These are phyloP conservation scores for Piprites chloris DNA, from an alignment of 2,113 vertebrate species.

Conservation along the genomic window DNA sequence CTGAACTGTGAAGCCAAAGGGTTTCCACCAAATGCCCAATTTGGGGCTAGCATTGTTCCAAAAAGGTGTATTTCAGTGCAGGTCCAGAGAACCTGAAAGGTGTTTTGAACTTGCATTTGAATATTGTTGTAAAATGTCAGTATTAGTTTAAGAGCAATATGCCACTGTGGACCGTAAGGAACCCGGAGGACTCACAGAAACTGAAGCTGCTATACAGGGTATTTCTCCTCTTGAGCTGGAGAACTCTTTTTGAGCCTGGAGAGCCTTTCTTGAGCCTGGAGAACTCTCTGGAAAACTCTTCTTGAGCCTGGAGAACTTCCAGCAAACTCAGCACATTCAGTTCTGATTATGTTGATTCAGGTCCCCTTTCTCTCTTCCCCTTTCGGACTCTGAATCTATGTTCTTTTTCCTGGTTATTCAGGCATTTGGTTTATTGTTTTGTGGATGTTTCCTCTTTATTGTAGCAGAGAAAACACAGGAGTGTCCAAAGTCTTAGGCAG, in stretches of 20 bases:
- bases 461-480: neutral
- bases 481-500: neutral
- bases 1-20: neutral
- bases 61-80: neutral
- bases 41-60: neutral
- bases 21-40: neutral
- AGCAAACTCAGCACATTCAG: neutral
- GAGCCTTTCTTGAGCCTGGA: neutral
- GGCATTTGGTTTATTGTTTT: neutral
- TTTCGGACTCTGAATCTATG: neutral
- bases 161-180: neutral
- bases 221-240: neutral
- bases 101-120: neutral
- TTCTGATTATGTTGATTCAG: neutral
- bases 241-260: neutral
- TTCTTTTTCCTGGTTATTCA: neutral
- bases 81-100: neutral
- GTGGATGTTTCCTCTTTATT: neutral
- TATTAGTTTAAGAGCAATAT: neutral
- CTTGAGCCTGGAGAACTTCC: neutral
- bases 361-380: neutral
- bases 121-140: neutral
- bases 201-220: neutral
- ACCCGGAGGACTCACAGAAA: neutral
- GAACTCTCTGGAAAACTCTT: neutral